phyloP scores from a whole-genome alignment of 2,888 invertebrate species.

The Oligia strigilis region DNA sequence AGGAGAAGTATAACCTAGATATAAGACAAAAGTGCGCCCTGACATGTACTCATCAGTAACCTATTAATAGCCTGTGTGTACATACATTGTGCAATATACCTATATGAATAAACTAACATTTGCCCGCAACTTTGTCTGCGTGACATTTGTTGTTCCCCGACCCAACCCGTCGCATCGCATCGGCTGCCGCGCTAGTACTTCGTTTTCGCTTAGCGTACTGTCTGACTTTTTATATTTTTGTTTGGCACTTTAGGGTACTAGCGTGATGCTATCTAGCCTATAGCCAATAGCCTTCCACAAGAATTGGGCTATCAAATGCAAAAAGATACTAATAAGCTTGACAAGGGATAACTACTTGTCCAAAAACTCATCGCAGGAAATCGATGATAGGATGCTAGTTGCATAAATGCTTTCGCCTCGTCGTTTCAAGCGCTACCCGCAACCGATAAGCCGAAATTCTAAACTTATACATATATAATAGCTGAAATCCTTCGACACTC shows the following conservation, averaged over 20 bases:
- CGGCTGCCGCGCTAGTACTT: too few species aligned
- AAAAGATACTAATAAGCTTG: background rate
- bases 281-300: too few species aligned
- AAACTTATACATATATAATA: slow-evolving; percentile 4
- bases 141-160: too few species aligned
- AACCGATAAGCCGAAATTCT: background rate
- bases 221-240: too few species aligned
- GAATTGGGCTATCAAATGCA: too few species aligned
- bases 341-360: background rate
- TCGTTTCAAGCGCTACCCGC: background rate
- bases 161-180: too few species aligned
- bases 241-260: too few species aligned
- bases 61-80: background rate
- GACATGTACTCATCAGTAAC: background rate
- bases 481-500: background rate
- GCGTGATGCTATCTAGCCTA: too few species aligned
- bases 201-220: too few species aligned
- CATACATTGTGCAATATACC: background rate
- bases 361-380: background rate
- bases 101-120: background rate
- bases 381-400: background rate
- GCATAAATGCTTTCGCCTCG: background rate
- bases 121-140: too few species aligned
- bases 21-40: background rate
- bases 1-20: background rate